These are phyloP conservation scores for Microdon myrmicae DNA, from an alignment of 2,888 invertebrate genomes.

Conservation along the genomic window DNA sequence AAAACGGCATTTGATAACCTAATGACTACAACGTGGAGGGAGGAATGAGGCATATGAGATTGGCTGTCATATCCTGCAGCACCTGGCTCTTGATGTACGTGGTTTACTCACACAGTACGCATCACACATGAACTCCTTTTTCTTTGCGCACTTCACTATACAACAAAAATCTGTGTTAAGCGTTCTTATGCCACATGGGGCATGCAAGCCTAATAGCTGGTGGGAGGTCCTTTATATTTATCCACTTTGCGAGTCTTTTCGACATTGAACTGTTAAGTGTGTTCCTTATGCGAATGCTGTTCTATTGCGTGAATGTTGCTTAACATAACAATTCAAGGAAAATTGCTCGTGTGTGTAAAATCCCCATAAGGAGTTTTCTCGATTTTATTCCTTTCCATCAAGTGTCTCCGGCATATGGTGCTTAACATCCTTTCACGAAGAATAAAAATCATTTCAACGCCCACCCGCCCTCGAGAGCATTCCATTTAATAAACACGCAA, in stretches of 20 bases:
- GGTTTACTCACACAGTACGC: conserved; percentile 46
- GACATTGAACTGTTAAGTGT: conserved; percentile 50
- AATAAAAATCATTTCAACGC: conserved; percentile 50
- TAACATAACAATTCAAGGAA: conserved; percentile 4
- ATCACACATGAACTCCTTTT: conserved; percentile 30
- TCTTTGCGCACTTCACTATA: conserved; percentile 3
- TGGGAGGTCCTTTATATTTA: conserved; percentile 42
- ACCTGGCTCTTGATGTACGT: conserved; percentile 47
- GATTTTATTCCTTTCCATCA: conserved; percentile 47
- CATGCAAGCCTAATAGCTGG: conserved; percentile 8
- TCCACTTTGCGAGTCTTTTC: conserved; percentile 50
- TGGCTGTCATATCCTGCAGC: conserved; percentile 43
- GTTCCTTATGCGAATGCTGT: conserved; percentile 32
- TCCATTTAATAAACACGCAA: conserved; percentile 52
- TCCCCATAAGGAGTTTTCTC: conserved; percentile 36
- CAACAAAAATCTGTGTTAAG: conserved; percentile 39
- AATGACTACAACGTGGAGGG: background rate
- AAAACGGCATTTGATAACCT: conserved; percentile 32
- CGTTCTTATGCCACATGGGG: conserved; percentile 13
- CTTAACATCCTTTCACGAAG: conserved; percentile 43
- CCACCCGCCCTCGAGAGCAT: conserved; percentile 31
- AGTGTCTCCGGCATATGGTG: conserved; percentile 49
- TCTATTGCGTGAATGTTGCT: conserved; percentile 39
- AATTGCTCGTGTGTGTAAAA: conserved; percentile 22
- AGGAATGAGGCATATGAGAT: conserved; percentile 20